Evolutionary conservation across 2,797 vertebrate genomes (phyloP).

Genomic region (Hafferia zeledoni): DNA sequence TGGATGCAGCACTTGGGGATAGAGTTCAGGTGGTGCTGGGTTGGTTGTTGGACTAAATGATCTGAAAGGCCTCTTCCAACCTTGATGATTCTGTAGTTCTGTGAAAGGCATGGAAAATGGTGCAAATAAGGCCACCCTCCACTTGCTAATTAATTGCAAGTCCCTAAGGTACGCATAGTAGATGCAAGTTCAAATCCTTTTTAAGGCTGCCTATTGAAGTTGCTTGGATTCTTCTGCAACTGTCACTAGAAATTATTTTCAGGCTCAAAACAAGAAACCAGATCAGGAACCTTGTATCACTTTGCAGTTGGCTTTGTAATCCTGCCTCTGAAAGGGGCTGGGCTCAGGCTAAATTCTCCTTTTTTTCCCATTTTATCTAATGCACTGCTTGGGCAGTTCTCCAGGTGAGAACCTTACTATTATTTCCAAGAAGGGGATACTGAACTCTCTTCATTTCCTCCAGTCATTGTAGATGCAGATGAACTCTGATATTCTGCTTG

Average conservation of each 20-base stretch:
- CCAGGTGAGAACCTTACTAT: background rate
- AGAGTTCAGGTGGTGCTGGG: background rate
- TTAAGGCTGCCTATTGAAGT: background rate
- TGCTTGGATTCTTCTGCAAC: background rate
- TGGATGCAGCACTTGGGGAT: background rate
- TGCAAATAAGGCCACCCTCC: background rate
- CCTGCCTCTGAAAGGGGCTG: background rate
- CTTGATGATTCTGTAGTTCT: background rate
- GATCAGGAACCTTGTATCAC: background rate
- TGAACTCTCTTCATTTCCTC: background rate
- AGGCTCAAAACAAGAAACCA: background rate
- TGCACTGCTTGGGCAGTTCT: background rate
- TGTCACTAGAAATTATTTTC: background rate
- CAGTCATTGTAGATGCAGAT: background rate
- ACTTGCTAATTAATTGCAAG: background rate
- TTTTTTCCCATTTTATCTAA: background rate
- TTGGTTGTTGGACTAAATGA: background rate
- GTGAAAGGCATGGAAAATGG: background rate
- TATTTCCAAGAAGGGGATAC: background rate
- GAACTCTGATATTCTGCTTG: background rate
- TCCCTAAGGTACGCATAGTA: background rate
- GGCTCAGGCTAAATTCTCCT: background rate
- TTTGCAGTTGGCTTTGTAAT: background rate
- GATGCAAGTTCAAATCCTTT: background rate
- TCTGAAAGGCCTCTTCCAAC: background rate